Base-by-base conservation (phyloP, 2,113 vertebrate genomes). In the Telmatochromis brichardi region DNA sequence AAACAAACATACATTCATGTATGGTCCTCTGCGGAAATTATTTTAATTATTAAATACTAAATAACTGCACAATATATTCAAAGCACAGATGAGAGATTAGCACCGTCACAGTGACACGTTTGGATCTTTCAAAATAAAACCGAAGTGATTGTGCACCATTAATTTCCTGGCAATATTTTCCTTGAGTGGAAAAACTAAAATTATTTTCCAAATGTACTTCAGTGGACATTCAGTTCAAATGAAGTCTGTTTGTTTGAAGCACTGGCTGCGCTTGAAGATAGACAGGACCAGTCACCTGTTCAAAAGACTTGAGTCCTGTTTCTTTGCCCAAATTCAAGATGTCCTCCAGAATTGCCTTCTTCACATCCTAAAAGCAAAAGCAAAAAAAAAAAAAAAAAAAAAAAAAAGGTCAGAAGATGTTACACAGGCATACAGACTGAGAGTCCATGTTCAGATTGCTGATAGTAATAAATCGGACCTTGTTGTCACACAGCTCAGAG, bases 231-330 rank as follows among this genome's bases (percentile, higher is more conserved):
- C 26, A 76, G 23, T 47, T 78, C 42, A 28, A 76, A 19, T 76
- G 10, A 47, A 50, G 40, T 47, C 68, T 28, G 40, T 50, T 28
- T 31, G 71, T 76, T 9, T 9, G 23, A 31, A 76, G 9, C 42
- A 28, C 15, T 47, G 40, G 23, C 40, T 47, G 9, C 14, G 15
- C 23, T 47, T 76, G 33, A 71, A 71, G 13, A 1, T 71, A 45
- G 3, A 45, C 65, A 45, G 13, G n/a, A 63, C 42, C 6, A 55
- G 86, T 96, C 85, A 99, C 99, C 97, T 99, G 99, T 92, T 99
- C 99, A 95, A 99, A 99, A 31, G 98, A 95, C 91, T 99, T 99
- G 57, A 99, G 97, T 87, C 98, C 98, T 45, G 95, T 92, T 17
- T 98, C 98, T 93, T 97, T 99, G 37, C 99, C 99, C 17, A 98